Conservation (phyloP, 2,797 vertebrate genomes). For the Fundulus diaphanus region DNA sequence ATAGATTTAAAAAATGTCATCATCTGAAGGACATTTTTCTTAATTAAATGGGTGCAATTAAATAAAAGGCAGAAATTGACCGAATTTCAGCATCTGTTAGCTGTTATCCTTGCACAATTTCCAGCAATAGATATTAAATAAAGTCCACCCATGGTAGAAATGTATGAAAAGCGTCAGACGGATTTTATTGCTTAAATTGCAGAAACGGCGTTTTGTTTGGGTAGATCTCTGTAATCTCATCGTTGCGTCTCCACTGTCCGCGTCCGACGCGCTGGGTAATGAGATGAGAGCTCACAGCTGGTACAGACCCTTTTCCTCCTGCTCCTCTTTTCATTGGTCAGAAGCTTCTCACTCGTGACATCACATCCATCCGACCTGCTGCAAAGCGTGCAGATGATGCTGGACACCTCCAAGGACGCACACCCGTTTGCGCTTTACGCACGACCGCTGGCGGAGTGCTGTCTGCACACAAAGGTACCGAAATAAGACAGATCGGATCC, state of each 20-base stretch:
- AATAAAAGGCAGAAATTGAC: neutral
- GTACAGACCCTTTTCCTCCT: slow-evolving; percentile 39
- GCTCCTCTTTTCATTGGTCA: slow-evolving; percentile 75
- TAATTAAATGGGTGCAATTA: neutral
- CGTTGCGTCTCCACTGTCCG: slow-evolving; percentile 5
- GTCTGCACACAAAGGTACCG: slow-evolving; percentile 11
- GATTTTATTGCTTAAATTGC: neutral
- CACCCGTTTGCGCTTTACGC: slow-evolving; percentile 49
- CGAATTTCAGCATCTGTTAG: neutral
- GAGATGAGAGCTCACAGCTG: slow-evolving; percentile 37
- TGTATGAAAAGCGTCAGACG: neutral
- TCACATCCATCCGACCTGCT: slow-evolving; percentile 77
- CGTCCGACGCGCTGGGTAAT: slow-evolving; percentile 47
- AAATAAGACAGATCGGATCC: slow-evolving; percentile 25
- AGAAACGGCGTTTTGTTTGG: neutral
- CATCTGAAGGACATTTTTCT: neutral
- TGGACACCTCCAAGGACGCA: slow-evolving; percentile 66
- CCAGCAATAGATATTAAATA: neutral
- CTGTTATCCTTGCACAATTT: neutral
- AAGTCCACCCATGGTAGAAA: neutral
- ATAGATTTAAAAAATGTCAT: neutral
- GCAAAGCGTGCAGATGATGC: slow-evolving; percentile 75
- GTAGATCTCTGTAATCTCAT: neutral
- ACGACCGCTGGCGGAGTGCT: slow-evolving; percentile 13
- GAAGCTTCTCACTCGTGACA: slow-evolving; percentile 73